Percentiles rank a stretch among this genome's conserved stretches.
These are phyloP conservation scores for Eremobia ochroleuca DNA, from an alignment of 2,888 invertebrate species.

Conservation along the genomic window DNA sequence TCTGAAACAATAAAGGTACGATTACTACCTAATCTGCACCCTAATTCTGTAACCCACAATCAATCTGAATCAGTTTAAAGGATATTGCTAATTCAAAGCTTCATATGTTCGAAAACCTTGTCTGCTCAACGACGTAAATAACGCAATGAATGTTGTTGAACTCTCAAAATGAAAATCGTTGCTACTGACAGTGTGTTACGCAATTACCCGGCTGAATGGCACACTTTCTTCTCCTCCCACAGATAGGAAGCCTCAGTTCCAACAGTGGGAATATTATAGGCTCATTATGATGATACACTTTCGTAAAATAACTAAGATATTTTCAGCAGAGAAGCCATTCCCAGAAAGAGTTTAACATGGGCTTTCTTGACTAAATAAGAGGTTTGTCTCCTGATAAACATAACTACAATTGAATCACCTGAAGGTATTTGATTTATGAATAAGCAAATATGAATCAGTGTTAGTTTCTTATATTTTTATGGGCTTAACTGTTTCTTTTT, in stretches of 20 bases:
- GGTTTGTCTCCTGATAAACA: background rate
- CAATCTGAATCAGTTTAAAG: background rate
- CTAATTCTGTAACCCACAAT: background rate
- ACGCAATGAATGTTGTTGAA: background rate
- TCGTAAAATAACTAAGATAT: background rate
- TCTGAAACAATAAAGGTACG: conserved; percentile 66
- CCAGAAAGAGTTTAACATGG: background rate
- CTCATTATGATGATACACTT: background rate
- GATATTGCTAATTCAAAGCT: background rate
- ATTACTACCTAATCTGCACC: conserved; percentile 10
- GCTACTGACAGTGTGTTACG: background rate
- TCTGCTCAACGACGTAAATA: background rate
- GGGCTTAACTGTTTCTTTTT: too few species aligned
- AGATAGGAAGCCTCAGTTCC: background rate
- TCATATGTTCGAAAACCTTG: background rate
- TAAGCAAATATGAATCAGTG: background rate
- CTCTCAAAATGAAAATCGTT: background rate
- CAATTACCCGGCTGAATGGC: too few species aligned
- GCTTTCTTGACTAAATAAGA: background rate
- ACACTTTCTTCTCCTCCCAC: background rate
- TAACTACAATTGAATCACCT: background rate
- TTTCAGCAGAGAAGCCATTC: background rate
- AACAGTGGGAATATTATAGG: background rate
- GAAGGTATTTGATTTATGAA: conserved; percentile 4
- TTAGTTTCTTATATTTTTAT: conserved; percentile 13